Conservation (phyloP, 2,113 vertebrate species). For the Psilopsiagon aurifrons region DNA sequence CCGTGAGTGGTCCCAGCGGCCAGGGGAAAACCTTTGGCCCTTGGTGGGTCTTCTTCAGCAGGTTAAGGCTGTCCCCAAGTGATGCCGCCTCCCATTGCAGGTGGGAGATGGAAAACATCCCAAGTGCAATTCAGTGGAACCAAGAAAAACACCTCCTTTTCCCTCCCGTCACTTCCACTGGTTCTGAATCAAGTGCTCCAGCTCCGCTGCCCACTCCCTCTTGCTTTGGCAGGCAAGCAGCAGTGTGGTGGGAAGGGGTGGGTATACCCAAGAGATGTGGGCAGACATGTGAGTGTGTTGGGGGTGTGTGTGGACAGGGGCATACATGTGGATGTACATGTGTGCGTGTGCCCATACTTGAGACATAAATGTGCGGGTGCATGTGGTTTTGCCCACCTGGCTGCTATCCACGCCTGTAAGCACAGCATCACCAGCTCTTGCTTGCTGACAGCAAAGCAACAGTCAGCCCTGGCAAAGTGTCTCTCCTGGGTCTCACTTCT, state of each 20-base stretch:
- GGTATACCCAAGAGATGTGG: background rate
- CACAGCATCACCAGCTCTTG: background rate
- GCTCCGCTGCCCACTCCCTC: background rate
- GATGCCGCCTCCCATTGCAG: fast-evolving
- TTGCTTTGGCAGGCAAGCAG: background rate
- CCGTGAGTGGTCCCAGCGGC: background rate
- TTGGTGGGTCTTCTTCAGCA: background rate
- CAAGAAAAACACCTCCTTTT: background rate
- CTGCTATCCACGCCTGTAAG: fast-evolving
- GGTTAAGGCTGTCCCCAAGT: fast-evolving
- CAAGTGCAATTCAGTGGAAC: background rate
- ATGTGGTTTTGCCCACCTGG: background rate
- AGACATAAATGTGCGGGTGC: background rate
- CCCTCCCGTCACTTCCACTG: background rate
- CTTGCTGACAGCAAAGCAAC: background rate
- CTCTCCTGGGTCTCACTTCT: background rate
- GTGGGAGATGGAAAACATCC: background rate
- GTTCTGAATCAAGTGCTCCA: background rate
- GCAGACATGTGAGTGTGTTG: fast-evolving
- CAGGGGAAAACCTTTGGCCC: fast-evolving
- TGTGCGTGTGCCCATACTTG: background rate
- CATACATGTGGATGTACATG: fast-evolving
- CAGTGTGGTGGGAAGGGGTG: background rate
- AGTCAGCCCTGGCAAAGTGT: background rate
- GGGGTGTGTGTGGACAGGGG: fast-evolving